A percentile compares a stretch with the other conserved stretches of the same genome.
phyloP scores from a whole-genome alignment of 2,888 invertebrate species.

The Bugulina stolonifera region DNA sequence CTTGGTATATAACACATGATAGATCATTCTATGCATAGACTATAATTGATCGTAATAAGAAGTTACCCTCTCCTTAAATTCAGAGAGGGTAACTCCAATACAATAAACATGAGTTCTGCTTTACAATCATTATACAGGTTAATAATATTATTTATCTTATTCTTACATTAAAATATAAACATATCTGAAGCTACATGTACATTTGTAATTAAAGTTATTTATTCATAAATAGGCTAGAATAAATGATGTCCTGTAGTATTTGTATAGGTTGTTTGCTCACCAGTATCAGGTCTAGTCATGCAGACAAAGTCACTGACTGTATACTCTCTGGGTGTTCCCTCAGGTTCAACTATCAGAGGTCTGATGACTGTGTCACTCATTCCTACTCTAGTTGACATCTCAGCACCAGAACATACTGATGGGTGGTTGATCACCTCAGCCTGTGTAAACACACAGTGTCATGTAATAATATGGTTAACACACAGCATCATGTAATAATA shows the following conservation, averaged over 20 bases:
- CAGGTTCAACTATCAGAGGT: slow-evolving; percentile 56
- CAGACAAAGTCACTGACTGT: slow-evolving; percentile 64
- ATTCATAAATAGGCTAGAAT: too few relatives aligned
- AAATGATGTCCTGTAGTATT: too few relatives aligned
- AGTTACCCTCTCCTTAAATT: too few relatives aligned
- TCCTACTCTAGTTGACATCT: slow-evolving; percentile 32
- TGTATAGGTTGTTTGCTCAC: slow-evolving; percentile 1
- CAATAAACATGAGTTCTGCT: too few relatives aligned
- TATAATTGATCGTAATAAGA: too few relatives aligned
- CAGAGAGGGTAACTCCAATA: too few relatives aligned
- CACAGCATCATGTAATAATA: background rate
- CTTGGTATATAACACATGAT: background rate
- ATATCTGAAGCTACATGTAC: too few relatives aligned
- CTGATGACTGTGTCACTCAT: slow-evolving; percentile 44
- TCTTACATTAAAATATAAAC: too few relatives aligned
- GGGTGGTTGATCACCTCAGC: slow-evolving; percentile 16
- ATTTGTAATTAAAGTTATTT: too few relatives aligned
- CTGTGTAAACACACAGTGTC: background rate
- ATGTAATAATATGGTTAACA: background rate
- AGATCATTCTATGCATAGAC: too few relatives aligned
- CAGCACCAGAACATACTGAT: slow-evolving; percentile 4
- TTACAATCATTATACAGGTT: too few relatives aligned
- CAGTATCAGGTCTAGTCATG: slow-evolving; percentile 28
- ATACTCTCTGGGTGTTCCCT: slow-evolving; percentile 65
- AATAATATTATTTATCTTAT: too few relatives aligned